Percentiles rank a stretch among this genome's conserved stretches.
These are phyloP conservation scores for Tiaroga cobitis DNA, from an alignment of 2,797 vertebrate genomes.

Conservation along the genomic window DNA sequence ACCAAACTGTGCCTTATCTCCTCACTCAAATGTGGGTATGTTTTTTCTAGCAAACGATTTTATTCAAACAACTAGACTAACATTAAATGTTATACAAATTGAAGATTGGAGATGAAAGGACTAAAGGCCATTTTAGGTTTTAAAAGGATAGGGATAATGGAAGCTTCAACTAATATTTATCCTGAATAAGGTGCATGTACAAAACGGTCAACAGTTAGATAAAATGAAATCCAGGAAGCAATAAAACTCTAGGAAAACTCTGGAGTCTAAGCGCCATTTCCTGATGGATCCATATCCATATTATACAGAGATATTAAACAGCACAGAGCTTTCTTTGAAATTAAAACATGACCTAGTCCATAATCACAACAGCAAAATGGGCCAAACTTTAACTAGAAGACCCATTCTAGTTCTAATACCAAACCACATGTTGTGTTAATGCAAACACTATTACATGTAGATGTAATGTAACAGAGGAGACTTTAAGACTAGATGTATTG, in stretches of 20 bases:
- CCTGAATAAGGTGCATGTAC: conserved; percentile 34
- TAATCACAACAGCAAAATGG: not conserved
- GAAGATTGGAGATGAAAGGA: conserved; percentile 15
- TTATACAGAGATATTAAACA: conserved; percentile 15
- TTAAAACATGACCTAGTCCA: not conserved
- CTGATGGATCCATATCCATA: conserved; percentile 28
- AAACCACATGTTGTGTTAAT: not conserved
- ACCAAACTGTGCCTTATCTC: conserved; percentile 34
- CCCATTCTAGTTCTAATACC: not conserved
- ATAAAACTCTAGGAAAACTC: conserved; percentile 46
- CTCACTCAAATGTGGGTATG: conserved; percentile 13
- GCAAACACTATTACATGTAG: not conserved
- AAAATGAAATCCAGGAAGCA: conserved; percentile 44
- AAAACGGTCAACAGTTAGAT: conserved; percentile 28
- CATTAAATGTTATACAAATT: not conserved
- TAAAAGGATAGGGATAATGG: not conserved
- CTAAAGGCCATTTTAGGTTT: not conserved
- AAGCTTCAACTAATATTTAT: conserved; percentile 3
- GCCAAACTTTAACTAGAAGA: not conserved
- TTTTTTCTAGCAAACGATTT: not conserved
- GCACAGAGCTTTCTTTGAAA: conserved; percentile 1
- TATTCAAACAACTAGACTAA: not conserved
- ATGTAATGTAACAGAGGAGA: not conserved
- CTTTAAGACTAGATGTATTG: not conserved
- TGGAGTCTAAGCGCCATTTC: conserved; percentile 38